Evolutionary conservation across 2,888 invertebrate genomes (phyloP), one percentile per base, ranked within the genome.

Genomic region (Leucophenga maculata): DNA sequence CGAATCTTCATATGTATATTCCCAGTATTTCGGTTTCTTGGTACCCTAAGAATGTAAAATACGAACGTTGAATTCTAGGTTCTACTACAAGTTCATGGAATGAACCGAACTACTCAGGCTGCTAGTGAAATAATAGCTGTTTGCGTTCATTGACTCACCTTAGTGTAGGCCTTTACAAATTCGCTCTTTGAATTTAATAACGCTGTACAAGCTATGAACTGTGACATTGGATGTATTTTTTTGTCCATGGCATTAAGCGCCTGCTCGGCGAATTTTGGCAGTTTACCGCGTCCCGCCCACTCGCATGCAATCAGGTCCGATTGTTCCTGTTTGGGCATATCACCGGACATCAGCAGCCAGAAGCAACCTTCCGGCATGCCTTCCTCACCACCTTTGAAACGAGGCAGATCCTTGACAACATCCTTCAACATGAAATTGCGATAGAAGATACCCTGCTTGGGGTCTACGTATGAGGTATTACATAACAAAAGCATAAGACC

Each of bases 291-390:
- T 75, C 90, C 89, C 0, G 93, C 93, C 94, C 94, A 95, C 86
- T 94, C 92, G 86, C 92, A 90, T 14, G 93, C 92, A 50, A 94
- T 77, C 26, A 91, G 89, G 77, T 88, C 88, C 6, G 91, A 93
- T 89, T 97, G 95, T 64, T 91, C 92, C 11, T 93, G 91, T 46
- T 90, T 93, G 54, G 96, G 97, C 39, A 96, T 90, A 67, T 95
- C 93, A 9, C 96, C 96, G 70, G 96, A 96, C 75, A 93, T 91
- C 68, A 97, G 89, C 26, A 97, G 90, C 96, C 95, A 97, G 90
- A 96, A 97, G 14, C 96, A 90, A 83, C 94, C 96, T 89, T 97
- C 97, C 0, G 97, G 97, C 8, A 96, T 90, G 1, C 71, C 71
- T 59, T 74, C 74, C 11, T 69, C 39, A 9, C 69, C 48, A 14